These are phyloP conservation scores for Synanthedon tipuliformis DNA, from an alignment of 2,888 invertebrate genomes.

Conservation along the genomic window DNA sequence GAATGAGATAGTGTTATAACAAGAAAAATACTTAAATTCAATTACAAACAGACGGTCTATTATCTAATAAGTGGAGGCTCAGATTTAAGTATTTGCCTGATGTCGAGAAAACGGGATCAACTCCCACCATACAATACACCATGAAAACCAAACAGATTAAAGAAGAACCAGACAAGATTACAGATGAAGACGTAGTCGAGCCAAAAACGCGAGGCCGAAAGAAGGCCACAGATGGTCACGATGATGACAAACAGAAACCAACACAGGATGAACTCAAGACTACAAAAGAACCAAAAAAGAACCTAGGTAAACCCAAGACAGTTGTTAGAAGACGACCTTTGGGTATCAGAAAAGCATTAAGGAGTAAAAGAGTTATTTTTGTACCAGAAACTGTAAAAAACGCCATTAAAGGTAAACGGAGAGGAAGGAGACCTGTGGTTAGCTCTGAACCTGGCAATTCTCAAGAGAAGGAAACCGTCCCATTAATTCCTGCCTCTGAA, in stretches of 20 bases:
- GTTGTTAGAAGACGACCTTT: slow-evolving; percentile 56
- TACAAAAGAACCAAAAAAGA: slow-evolving; percentile 54
- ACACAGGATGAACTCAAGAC: slow-evolving; percentile 56
- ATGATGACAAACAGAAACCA: slow-evolving; percentile 47
- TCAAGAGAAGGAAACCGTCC: slow-evolving; percentile 47
- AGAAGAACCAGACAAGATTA: slow-evolving; percentile 55
- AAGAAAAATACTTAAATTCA: no score
- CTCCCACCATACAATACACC: slow-evolving; percentile 64
- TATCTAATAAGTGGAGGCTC: not conserved
- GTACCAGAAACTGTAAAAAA: slow-evolving; percentile 40
- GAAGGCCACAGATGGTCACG: slow-evolving; percentile 50
- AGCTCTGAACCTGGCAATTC: slow-evolving; percentile 38
- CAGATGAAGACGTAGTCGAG: slow-evolving; percentile 56
- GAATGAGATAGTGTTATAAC: no score
- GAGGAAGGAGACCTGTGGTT: slow-evolving; percentile 42
- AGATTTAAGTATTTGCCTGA: slow-evolving; percentile 41
- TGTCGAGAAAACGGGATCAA: slow-evolving; percentile 59
- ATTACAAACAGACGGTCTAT: no score
- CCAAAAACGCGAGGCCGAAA: slow-evolving; percentile 63
- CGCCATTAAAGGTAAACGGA: slow-evolving; percentile 45
- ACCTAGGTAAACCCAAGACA: slow-evolving; percentile 45
- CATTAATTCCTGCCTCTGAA: slow-evolving; percentile 51
- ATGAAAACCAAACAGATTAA: slow-evolving; percentile 66
- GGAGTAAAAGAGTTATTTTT: slow-evolving; percentile 47
- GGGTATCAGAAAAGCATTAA: slow-evolving; percentile 56